Percentiles rank a stretch among this genome's conserved stretches.
Conservation (phyloP, 2,888 invertebrate genomes). For the Anarsia innoxiella region DNA sequence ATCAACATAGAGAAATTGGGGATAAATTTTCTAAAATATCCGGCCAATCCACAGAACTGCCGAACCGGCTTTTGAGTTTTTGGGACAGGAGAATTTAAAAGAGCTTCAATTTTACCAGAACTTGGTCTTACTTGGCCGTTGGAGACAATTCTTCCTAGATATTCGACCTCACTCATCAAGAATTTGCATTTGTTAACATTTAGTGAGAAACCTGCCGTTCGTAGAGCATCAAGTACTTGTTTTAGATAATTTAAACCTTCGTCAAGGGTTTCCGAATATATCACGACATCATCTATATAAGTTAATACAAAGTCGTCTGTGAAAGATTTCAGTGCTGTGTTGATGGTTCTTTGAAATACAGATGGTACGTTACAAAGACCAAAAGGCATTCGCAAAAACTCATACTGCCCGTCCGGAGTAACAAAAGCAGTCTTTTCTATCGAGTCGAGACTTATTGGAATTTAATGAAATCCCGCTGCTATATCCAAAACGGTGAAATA, state of each 20-base stretch:
- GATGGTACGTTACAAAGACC: background rate
- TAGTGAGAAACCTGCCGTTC: background rate
- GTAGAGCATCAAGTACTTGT: background rate
- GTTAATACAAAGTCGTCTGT: conserved; percentile 11
- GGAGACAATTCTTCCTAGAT: conserved; percentile 14
- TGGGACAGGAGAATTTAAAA: conserved; percentile 15
- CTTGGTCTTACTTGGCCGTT: conserved; percentile 15
- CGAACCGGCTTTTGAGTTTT: background rate
- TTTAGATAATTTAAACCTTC: background rate
- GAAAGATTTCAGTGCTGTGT: conserved; percentile 14
- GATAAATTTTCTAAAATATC: background rate
- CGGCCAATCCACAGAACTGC: background rate
- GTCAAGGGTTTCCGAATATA: background rate
- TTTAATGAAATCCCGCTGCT: conserved; percentile 26
- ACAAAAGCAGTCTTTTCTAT: conserved; percentile 19
- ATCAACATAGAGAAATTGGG: background rate
- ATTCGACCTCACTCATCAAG: conserved; percentile 16
- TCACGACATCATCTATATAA: conserved; percentile 5
- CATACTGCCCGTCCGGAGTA: conserved; percentile 17
- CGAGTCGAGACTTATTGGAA: conserved; percentile 17
- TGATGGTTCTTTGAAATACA: conserved; percentile 23
- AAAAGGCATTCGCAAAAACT: conserved; percentile 17
- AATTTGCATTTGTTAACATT: conserved; percentile 15
- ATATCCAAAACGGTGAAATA: conserved; percentile 22
- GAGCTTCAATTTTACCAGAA: conserved; percentile 16